phyloP scores from a whole-genome alignment of 1,140 invertebrate genomes.

The Drosophila seguyi region DNA sequence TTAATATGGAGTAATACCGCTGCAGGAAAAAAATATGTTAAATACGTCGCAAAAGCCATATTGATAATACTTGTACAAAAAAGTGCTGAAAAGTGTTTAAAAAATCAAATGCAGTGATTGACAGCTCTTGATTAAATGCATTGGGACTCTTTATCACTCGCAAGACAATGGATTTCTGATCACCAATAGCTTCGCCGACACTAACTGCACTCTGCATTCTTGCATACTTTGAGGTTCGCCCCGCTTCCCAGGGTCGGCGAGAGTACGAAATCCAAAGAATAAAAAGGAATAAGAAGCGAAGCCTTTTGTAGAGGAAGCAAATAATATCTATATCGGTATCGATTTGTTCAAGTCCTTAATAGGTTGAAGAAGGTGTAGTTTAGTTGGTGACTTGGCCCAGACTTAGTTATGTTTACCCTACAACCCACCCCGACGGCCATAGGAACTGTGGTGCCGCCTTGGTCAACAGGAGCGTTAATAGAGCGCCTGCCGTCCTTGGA shows the following conservation, averaged over 20 bases:
- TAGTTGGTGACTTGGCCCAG: background rate
- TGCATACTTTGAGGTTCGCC: background rate
- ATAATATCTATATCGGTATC: background rate
- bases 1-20: background rate
- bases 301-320: background rate
- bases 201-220: constrained; percentile 48
- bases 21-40: constrained; percentile 1
- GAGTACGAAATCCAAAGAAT: background rate
- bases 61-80: background rate
- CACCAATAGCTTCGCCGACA: background rate
- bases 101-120: constrained; percentile 53
- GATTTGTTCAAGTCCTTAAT: no score
- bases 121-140: constrained; percentile 36
- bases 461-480: constrained; percentile 79
- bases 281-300: background rate
- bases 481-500: constrained; percentile 76
- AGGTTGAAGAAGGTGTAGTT: background rate
- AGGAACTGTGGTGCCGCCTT: constrained; percentile 70
- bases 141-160: background rate
- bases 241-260: constrained; percentile 27
- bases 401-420: constrained; percentile 74
- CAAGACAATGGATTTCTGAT: constrained; percentile 13
- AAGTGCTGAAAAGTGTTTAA: constrained; percentile 9
- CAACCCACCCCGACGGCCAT: constrained; percentile 74
- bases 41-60: background rate